Conservation (phyloP, 1,140 invertebrate species). For the Leucophenga varia region DNA sequence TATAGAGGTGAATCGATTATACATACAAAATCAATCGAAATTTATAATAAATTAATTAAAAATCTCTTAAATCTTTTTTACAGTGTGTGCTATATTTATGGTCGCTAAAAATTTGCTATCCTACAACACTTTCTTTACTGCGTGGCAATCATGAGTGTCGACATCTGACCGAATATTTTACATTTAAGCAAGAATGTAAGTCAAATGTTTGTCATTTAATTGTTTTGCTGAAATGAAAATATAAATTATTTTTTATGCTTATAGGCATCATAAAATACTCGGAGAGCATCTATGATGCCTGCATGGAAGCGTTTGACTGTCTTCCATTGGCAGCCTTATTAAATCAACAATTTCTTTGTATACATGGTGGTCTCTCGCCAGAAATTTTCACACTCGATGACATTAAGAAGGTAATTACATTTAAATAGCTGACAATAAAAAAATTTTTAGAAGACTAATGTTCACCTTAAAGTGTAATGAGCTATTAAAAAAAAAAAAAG, state of each 20-base stretch:
- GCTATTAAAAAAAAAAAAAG: too few species aligned
- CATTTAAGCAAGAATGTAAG: constrained; percentile 99
- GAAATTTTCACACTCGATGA: constrained; percentile 99
- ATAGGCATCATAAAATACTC: constrained; percentile 99
- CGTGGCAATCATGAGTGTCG: constrained; percentile 99
- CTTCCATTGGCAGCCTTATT: constrained; percentile 98
- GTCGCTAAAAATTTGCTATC: constrained; percentile 98
- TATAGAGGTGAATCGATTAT: constrained; percentile 97
- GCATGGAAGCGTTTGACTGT: constrained; percentile 99
- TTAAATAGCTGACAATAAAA: too few species aligned
- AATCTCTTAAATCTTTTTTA: too few species aligned
- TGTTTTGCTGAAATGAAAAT: too few species aligned
- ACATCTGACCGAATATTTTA: constrained; percentile 99
- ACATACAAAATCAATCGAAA: too few species aligned
- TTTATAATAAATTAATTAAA: too few species aligned
- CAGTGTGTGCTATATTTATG: constrained; percentile 99
- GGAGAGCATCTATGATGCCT: constrained; percentile 98
- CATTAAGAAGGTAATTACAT: constrained; percentile 83
- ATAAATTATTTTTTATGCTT: constrained; percentile 51
- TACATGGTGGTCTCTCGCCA: constrained; percentile 97
- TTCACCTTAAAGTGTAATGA: too few species aligned
- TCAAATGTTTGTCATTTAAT: background rate
- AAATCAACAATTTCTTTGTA: constrained; percentile 99
- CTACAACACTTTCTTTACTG: constrained; percentile 95
- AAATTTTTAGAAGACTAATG: too few species aligned